These are phyloP conservation scores for Sinella curviseta DNA, from an alignment of 1,140 invertebrate genomes.

Conservation along the genomic window DNA sequence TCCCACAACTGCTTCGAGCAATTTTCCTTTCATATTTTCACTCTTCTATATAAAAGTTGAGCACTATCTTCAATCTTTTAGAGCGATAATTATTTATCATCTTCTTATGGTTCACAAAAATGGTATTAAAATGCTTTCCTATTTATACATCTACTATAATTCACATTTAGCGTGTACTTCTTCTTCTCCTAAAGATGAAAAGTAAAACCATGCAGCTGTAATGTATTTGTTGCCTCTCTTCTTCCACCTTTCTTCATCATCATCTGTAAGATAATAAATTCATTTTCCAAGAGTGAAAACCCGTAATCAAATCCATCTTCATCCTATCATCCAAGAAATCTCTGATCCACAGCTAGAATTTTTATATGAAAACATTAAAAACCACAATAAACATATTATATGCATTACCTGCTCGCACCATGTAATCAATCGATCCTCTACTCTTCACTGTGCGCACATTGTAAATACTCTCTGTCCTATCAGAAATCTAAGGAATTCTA, in stretches of 20 bases:
- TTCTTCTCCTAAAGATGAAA: too few species aligned
- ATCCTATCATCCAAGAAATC: background rate
- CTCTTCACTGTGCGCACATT: background rate
- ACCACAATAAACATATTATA: background rate
- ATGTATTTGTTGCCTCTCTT: background rate
- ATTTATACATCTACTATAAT: background rate
- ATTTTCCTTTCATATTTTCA: background rate
- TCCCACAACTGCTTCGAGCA: background rate
- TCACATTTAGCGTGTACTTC: too few species aligned
- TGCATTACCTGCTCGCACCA: background rate
- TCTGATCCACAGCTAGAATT: background rate
- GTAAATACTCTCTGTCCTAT: too few species aligned
- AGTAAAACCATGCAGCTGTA: background rate
- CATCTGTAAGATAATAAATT: conserved; percentile 7
- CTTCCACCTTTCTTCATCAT: background rate
- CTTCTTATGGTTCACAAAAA: background rate
- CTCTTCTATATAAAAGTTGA: background rate
- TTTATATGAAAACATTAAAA: background rate
- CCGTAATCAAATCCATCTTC: background rate
- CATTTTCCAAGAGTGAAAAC: conserved; percentile 6
- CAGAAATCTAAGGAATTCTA: too few species aligned
- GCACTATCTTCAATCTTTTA: background rate
- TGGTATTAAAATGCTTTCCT: background rate
- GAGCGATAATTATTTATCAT: background rate
- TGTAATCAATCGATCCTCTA: background rate